Percentiles rank a stretch among this genome's conserved stretches.
These are phyloP conservation scores for Nanorana parkeri DNA, from an alignment of 2,113 vertebrate species.

Conservation along the genomic window DNA sequence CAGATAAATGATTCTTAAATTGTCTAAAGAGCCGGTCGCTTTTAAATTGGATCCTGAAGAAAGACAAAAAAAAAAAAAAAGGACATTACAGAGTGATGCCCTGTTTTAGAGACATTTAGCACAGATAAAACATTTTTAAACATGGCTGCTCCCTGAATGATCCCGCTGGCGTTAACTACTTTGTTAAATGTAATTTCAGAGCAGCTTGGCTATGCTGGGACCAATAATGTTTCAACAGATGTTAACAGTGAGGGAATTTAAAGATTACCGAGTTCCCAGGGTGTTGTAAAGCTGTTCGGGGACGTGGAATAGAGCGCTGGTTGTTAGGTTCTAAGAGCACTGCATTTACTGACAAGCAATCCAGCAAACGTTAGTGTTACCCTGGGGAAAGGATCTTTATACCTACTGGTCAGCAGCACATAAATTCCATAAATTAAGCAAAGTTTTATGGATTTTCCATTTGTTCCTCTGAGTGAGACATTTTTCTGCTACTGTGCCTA, in stretches of 20 bases:
- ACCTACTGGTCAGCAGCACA: conserved; percentile 84
- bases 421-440: conserved; percentile 81
- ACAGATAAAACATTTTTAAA: conserved; percentile 71
- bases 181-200: conserved; percentile 83
- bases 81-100: not conserved
- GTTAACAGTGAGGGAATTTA: conserved; percentile 96
- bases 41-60: conserved; percentile 31
- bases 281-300: conserved; percentile 92
- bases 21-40: conserved; percentile 8
- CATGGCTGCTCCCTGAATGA: conserved; percentile 70
- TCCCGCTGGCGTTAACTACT: conserved; percentile 80
- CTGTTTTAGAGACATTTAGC: conserved; percentile 2
- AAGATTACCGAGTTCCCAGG: conserved; percentile 91
- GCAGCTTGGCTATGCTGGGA: conserved; percentile 87
- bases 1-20: conserved; percentile 12
- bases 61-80: conserved; percentile 56
- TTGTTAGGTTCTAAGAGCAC: conserved; percentile 84
- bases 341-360: conserved; percentile 78
- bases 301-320: conserved; percentile 85
- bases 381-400: conserved; percentile 78
- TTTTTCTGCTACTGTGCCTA: conserved; percentile 68
- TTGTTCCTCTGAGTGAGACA: conserved; percentile 69
- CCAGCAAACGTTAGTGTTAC: conserved; percentile 77
- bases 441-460: conserved; percentile 81
- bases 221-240: conserved; percentile 97